These are phyloP conservation scores for Exocentrus adspersus DNA, from an alignment of 2,888 invertebrate species.

Conservation along the genomic window DNA sequence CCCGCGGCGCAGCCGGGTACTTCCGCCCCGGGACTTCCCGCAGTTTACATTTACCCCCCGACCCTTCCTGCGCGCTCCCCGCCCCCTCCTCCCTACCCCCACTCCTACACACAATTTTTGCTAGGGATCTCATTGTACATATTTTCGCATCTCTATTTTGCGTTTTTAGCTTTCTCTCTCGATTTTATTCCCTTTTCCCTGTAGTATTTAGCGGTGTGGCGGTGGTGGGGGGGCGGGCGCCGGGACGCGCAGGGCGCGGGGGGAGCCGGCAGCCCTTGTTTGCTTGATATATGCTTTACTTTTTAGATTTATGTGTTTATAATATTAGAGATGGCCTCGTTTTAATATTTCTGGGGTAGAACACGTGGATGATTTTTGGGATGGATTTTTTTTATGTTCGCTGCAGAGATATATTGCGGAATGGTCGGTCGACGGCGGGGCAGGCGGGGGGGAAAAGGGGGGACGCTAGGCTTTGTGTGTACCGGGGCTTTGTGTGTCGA, in stretches of 20 bases:
- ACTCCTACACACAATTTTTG: conserved; percentile 57
- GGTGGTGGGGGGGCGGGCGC: conserved; percentile 50
- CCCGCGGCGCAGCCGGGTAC: conserved; percentile 43
- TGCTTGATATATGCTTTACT: conserved; percentile 57
- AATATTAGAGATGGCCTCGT: conserved; percentile 55
- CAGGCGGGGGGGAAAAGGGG: conserved; percentile 27
- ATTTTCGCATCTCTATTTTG: conserved; percentile 61
- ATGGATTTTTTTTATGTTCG: conserved; percentile 39
- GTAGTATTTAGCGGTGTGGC: conserved; percentile 54
- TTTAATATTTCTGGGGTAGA: conserved; percentile 46
- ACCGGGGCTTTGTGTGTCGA: conserved; percentile 17
- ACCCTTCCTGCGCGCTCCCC: conserved; percentile 42
- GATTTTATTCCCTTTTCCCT: conserved; percentile 55
- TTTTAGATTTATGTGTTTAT: conserved; percentile 59
- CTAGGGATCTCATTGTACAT: conserved; percentile 60
- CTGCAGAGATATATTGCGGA: conserved; percentile 33
- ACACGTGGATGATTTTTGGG: conserved; percentile 39
- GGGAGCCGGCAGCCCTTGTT: conserved; percentile 55
- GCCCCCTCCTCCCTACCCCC: conserved; percentile 44
- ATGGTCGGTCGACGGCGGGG: conserved; percentile 42
- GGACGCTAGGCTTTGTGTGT: conserved; percentile 6
- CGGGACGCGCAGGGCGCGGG: conserved; percentile 43
- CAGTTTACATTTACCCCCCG: conserved; percentile 51
- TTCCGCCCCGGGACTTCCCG: conserved; percentile 52
- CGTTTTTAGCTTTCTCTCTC: conserved; percentile 60